Evolutionary conservation across 2,113 vertebrate genomes (phyloP), one percentile per base, ranked within the genome.

Genomic region (Phaethon lepturus): DNA sequence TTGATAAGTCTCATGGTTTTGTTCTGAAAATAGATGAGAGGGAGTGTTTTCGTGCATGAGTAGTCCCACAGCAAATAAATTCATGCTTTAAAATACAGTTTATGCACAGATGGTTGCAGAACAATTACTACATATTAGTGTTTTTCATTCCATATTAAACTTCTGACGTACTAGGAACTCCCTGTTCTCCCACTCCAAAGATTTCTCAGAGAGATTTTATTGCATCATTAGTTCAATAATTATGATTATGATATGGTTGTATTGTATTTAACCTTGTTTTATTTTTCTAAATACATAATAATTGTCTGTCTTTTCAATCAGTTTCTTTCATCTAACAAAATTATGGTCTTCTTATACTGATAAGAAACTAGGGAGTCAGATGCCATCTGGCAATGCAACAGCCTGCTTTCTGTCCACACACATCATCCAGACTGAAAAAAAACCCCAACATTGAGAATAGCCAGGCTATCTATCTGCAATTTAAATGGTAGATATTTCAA

Each of bases 11-110:
- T 95, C 72, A 63, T 49, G 83, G 55, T 90, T 97, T 95, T 92
- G 38, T 64, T 96, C 96, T 89, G 88, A 95, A 96, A 96, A 96
- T 95, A 95, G 90, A 93, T 67, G 52, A 95, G 88, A 94, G 52
- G 64, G 88, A 88, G 77, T 79, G 71, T 42, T 96, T 91, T 91
- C 0, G 9, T 93, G 92, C 96, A 87, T 93, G 93, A 91, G 86
- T 95, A 95, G 92, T 89, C 58, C 80, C 92, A 92, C 17, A 81
- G 92, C 86, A 96, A 95, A 95, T 60, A 97, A 92, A 90, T 72
- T 84, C 47, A 78, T 38, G 74, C 42, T 93, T 92, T 25, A 96
- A 97, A 94, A 91, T 92, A 92, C 13, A 92, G 68, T 68, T 92
- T 76, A 44, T 44, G 79, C 82, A 92, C 90, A 97, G 86, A 93